phyloP scores from a whole-genome alignment of 2,888 invertebrate species.

The Anaspis maculata region DNA sequence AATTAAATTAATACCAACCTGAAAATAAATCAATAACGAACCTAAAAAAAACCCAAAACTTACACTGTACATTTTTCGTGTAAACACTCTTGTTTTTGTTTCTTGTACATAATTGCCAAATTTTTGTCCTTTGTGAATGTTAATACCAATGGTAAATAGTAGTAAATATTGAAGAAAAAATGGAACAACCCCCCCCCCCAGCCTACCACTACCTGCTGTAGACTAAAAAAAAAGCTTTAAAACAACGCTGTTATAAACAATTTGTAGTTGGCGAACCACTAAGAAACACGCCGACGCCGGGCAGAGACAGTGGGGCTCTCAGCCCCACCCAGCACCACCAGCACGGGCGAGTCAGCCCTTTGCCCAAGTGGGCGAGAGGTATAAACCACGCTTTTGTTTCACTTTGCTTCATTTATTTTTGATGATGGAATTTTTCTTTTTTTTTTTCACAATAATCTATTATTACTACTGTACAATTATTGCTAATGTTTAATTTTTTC shows the following conservation, averaged over 20 bases:
- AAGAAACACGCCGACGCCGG: conserved; percentile 45
- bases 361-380: conserved; percentile 54
- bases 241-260: conserved; percentile 20
- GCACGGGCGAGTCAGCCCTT: conserved; percentile 46
- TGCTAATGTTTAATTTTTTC: conserved; percentile 22
- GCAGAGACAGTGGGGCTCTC: conserved; percentile 40
- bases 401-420: too few relatives aligned
- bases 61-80: too few relatives aligned
- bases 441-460: too few relatives aligned
- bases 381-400: conserved; percentile 21
- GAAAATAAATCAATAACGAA: conserved; percentile 1
- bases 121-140: too few relatives aligned
- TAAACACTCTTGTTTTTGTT: neutral
- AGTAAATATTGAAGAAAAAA: too few relatives aligned
- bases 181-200: too few relatives aligned
- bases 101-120: conserved; percentile 12
- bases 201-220: too few relatives aligned
- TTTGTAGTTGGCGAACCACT: conserved; percentile 47
- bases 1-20: conserved; percentile 6
- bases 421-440: conserved; percentile 3
- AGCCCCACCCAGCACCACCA: conserved; percentile 39
- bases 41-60: too few relatives aligned
- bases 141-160: too few relatives aligned
- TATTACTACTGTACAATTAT: too few relatives aligned
- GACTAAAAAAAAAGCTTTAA: conserved; percentile 10